Percentiles rank a stretch among this genome's conserved stretches.
phyloP scores from a whole-genome alignment of 2,797 vertebrate species.

The Neoniphon sammara region DNA sequence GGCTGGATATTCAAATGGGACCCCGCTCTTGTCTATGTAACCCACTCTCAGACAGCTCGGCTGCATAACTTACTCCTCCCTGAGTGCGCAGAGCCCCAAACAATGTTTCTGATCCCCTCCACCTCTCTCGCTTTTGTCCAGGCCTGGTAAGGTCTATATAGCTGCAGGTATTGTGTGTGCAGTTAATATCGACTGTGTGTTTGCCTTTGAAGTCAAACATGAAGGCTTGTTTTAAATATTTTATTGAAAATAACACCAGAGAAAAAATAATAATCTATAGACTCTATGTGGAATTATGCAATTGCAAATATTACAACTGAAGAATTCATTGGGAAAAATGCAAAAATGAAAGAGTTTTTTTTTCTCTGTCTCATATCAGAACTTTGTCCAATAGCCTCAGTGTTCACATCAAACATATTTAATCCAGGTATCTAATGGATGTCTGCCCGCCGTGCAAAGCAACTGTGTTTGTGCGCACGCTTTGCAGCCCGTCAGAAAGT shows the following conservation, averaged over 20 bases:
- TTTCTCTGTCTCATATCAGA: not conserved
- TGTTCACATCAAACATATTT: slow-evolving; percentile 18
- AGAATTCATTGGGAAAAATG: slow-evolving; percentile 22
- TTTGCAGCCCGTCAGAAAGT: slow-evolving; percentile 20
- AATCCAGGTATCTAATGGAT: slow-evolving; percentile 17
- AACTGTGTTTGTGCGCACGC: slow-evolving; percentile 1
- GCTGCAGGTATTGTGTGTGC: slow-evolving; percentile 73
- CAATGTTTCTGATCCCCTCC: slow-evolving; percentile 59
- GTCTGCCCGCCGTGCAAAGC: slow-evolving; percentile 9
- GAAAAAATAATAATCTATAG: slow-evolving; percentile 53
- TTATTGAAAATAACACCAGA: slow-evolving; percentile 21
- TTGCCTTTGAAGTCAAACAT: slow-evolving; percentile 73
- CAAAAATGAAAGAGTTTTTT: not conserved
- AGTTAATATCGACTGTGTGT: slow-evolving; percentile 55
- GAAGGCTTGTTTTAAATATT: slow-evolving; percentile 74
- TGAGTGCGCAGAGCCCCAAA: slow-evolving; percentile 67
- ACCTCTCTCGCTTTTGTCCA: slow-evolving; percentile 58
- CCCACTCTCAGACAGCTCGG: slow-evolving; percentile 52
- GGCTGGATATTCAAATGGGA: slow-evolving; percentile 69
- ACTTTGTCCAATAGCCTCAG: slow-evolving; percentile 10
- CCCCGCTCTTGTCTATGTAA: slow-evolving; percentile 54
- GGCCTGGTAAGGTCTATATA: slow-evolving; percentile 62
- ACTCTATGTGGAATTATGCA: slow-evolving; percentile 42
- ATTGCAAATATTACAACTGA: not conserved
- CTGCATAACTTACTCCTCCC: slow-evolving; percentile 67